These are phyloP conservation scores for Erynnis tages DNA, from an alignment of 2,888 invertebrate species.

Conservation along the genomic window DNA sequence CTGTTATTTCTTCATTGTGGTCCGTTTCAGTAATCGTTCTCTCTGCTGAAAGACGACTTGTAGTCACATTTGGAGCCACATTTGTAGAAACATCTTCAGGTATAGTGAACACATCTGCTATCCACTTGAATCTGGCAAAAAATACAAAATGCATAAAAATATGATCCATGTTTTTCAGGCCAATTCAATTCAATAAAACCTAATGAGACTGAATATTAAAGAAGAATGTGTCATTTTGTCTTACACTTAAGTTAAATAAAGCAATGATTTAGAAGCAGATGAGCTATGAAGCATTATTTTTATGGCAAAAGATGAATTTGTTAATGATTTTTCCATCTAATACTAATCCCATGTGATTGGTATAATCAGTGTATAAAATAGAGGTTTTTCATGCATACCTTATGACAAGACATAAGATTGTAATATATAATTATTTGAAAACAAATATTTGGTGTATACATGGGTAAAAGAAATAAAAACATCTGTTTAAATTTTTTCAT, in stretches of 20 bases:
- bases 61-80: conserved; percentile 35
- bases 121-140: conserved; percentile 66
- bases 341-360: too few relatives aligned
- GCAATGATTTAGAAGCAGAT: conserved; percentile 26
- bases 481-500: conserved; percentile 51
- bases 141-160: conserved; percentile 23
- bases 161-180: too few relatives aligned
- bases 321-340: too few relatives aligned
- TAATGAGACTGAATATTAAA: conserved; percentile 51
- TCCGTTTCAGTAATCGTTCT: conserved; percentile 37
- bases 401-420: too few relatives aligned
- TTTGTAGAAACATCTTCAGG: conserved; percentile 43
- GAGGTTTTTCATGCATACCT: too few relatives aligned
- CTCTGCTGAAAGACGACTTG: conserved; percentile 42
- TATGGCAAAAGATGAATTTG: conserved; percentile 22
- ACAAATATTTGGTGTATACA: not conserved
- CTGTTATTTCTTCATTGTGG: conserved; percentile 22
- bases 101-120: conserved; percentile 58
- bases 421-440: too few relatives aligned
- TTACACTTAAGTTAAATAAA: conserved; percentile 6
- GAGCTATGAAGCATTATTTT: conserved; percentile 15
- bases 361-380: too few relatives aligned
- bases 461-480: conserved; percentile 39
- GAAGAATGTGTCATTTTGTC: conserved; percentile 10
- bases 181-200: too few relatives aligned